Evolutionary conservation across 2,888 invertebrate species (phyloP).

Genomic region (Aphrophora alni): DNA sequence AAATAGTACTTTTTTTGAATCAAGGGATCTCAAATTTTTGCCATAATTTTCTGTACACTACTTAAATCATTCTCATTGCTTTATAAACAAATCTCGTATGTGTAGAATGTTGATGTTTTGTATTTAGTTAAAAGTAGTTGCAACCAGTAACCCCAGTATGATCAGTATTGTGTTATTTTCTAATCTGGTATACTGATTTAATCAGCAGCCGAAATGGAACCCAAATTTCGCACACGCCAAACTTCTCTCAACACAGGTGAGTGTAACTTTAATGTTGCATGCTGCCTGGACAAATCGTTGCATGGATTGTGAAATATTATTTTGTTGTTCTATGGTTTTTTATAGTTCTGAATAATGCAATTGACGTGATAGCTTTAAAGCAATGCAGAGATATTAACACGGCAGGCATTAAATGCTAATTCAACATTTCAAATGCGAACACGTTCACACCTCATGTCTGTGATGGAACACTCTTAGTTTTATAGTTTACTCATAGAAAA

Average conservation of each 20-base stretch:
- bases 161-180: not conserved
- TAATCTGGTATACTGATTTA: slow-evolving; percentile 37
- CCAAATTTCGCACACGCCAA: slow-evolving; percentile 65
- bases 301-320: not conserved
- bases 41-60: too few species aligned
- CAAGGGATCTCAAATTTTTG: too few species aligned
- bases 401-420: not conserved
- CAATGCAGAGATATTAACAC: not conserved
- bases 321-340: not conserved
- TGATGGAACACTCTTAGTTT: too few species aligned
- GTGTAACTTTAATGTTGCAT: slow-evolving; percentile 36
- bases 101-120: too few species aligned
- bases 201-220: slow-evolving; percentile 61
- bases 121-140: too few species aligned
- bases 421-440: too few species aligned
- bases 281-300: not conserved
- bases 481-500: too few species aligned
- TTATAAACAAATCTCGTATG: too few species aligned
- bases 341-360: not conserved
- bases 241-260: slow-evolving; percentile 58
- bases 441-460: too few species aligned
- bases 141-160: too few species aligned
- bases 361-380: not conserved
- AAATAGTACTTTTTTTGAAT: too few species aligned
- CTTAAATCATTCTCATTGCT: too few species aligned